Base-by-base conservation (phyloP, 1,140 invertebrate species). In the Drosophila fuyamai region DNA sequence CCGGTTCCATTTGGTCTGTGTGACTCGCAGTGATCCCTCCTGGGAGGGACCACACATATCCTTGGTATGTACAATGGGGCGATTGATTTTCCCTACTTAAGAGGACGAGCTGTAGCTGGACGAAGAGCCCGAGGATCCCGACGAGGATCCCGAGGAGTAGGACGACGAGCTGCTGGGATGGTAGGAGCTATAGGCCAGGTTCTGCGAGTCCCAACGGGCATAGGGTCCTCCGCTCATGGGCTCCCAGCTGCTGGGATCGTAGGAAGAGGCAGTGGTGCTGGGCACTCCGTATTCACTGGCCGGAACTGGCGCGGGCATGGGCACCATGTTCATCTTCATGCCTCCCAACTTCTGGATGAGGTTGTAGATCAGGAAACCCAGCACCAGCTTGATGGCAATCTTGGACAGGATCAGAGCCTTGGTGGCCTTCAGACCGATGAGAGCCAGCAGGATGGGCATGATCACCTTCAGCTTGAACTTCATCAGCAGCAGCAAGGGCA, bases 361-460 rank as follows among this genome's bases (percentile, higher is more conserved):
- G 74, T 97, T 96, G 83, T 96, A 94, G 53, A 96, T 94, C 16
- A 97, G 93, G 93, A 97, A 97, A 62, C 95, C 96, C 46, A 97
- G 93, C 38, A 97, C 96, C 51, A 97, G 92, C 4, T 96, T 93
- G 77, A 97, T 95, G 55, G 96, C 96, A 44, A 97, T 93, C 92
- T 97, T 97, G 73, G 96, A 97, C 71, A 97, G 94, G 38, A 97
- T 94, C 14, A 97, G 93, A 77, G 96, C 96, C 93, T 97, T 97
- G 66, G 96, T 93, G 10, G 96, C 96, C 92, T 97, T 97, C 51
- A 97, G 92, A 62, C 96, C 95, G 90, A 97, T 95, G 66, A 97
- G 93, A 27, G 95, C 94, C 12, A 97, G 94, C 70, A 97, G 94
- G 71, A 97, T 96, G 12, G 96, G 96, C 94, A 96, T 96, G 23